A percentile compares a stretch with the other conserved stretches of the same genome.
Conservation (phyloP, 2,888 invertebrate species). For the Eilema sororculum region DNA sequence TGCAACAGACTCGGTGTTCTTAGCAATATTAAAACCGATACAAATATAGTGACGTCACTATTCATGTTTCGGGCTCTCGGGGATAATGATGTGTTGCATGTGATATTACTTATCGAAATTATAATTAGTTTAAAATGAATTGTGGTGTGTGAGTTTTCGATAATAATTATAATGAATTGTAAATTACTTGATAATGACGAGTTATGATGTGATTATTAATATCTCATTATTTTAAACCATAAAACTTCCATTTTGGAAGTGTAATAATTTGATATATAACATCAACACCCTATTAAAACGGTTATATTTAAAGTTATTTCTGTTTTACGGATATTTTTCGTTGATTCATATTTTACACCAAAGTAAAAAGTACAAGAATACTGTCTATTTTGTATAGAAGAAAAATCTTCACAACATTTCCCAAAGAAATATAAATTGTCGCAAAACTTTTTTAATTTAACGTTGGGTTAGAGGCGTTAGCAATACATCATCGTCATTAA, state of each 20-base stretch:
- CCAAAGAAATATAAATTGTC: slow-evolving; percentile 13
- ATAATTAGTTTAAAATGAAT: background rate
- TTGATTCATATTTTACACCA: background rate
- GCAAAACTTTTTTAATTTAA: slow-evolving; percentile 49
- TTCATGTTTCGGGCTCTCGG: background rate
- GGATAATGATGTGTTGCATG: background rate
- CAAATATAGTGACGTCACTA: background rate
- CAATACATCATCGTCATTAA: slow-evolving; percentile 53
- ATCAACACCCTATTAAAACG: background rate
- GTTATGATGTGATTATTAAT: background rate
- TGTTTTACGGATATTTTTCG: background rate
- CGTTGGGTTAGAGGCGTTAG: slow-evolving; percentile 36
- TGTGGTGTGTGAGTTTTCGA: background rate
- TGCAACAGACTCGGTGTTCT: background rate
- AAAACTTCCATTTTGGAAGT: background rate
- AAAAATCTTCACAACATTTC: slow-evolving; percentile 1
- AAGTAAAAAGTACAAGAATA: background rate
- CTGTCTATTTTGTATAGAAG: slow-evolving; percentile 7
- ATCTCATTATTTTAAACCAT: background rate
- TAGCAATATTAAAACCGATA: background rate
- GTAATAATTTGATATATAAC: background rate
- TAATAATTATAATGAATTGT: background rate
- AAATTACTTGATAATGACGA: background rate
- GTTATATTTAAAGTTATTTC: background rate
- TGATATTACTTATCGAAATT: background rate